Base-by-base conservation (phyloP, 2,888 invertebrate genomes). In the Drosophila hamatofila region DNA sequence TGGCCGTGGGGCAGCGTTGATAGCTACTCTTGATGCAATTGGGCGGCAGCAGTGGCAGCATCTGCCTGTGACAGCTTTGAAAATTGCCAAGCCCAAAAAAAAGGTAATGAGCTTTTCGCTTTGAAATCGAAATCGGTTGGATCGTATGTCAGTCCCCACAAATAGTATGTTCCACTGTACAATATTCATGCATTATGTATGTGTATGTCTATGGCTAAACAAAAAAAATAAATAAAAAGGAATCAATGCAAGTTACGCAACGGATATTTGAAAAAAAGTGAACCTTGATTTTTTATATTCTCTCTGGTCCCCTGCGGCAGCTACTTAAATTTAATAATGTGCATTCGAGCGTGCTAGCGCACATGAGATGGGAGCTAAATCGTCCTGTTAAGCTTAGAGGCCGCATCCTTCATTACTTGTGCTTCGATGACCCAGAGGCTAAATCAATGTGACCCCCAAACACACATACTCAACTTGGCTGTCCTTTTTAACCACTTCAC, bases 301-400 rank as follows among this genome's bases (percentile, higher is more conserved):
- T 64, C 51, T 39, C 41, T 58, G 65, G 52, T 54, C 67, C 52
- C 68, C 62, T 58, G 66, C 63, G 74, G 59, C 71, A 62, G 79
- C 86, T 81, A 88, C 84, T 88, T 80, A 83, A 80, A 83, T 83
- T 78, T 88, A 83, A 77, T 75, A 79, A 77, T 79, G 86, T 78
- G 74, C 84, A 77, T 69, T 81, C 55, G 69, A 69, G 75, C 83
- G 78, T 33, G 59, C 25, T 68, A 75, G 52, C 86, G 60, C 56
- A 83, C 72, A 81, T 72, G 61, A 63, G 57, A 65, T 60, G 59
- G 72, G 55, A 57, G 67, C 55, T 76, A 80, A 78, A 80, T 62
- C 61, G 77, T 33, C 23, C 63, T 46, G 72, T 61, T 76, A 61
- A 80, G 80, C 78, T 73, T 33, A 51, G 65, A 51, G 51, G 66